Percentiles rank a stretch among this genome's conserved stretches.
phyloP scores from a whole-genome alignment of 1,140 invertebrate genomes.

The Eubasilissa regina region DNA sequence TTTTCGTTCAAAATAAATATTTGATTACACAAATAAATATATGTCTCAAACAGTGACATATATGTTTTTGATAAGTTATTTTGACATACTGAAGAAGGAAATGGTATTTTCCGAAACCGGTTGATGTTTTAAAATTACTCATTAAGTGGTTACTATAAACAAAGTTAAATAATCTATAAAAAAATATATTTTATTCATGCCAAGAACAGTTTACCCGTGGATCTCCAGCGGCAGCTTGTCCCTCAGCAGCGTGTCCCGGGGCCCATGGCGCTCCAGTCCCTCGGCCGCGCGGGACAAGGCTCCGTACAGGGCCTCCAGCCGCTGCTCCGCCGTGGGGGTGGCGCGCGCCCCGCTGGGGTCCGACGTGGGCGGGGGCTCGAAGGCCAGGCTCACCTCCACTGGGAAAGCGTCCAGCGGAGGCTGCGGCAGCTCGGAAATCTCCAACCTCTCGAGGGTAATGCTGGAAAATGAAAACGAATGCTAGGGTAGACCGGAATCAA shows the following conservation, averaged over 20 bases:
- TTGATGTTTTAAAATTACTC: too few relatives aligned
- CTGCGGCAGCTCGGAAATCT: background rate
- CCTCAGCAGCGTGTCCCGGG: constrained; percentile 50
- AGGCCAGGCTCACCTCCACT: constrained; percentile 31
- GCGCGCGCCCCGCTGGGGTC: constrained; percentile 48
- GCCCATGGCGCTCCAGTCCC: constrained; percentile 49
- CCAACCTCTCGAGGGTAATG: constrained; percentile 1
- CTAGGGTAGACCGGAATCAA: too few relatives aligned
- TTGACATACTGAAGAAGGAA: too few relatives aligned
- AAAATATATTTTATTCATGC: too few relatives aligned
- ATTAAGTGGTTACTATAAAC: too few relatives aligned
- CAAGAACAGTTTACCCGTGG: constrained; percentile 48
- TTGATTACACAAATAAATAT: too few relatives aligned
- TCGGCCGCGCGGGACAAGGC: constrained; percentile 41
- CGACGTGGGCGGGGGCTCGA: constrained; percentile 27
- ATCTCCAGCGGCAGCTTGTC: constrained; percentile 54
- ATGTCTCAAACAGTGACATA: too few relatives aligned
- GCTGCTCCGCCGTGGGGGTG: background rate
- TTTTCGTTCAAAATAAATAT: too few relatives aligned
- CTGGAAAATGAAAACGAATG: background rate
- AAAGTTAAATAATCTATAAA: too few relatives aligned
- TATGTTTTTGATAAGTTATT: too few relatives aligned
- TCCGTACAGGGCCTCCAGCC: constrained; percentile 10
- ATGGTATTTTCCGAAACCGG: too few relatives aligned
- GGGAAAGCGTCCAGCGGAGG: background rate